Conservation (phyloP, 1,140 invertebrate genomes). For the Drosophila ercepeae region DNA sequence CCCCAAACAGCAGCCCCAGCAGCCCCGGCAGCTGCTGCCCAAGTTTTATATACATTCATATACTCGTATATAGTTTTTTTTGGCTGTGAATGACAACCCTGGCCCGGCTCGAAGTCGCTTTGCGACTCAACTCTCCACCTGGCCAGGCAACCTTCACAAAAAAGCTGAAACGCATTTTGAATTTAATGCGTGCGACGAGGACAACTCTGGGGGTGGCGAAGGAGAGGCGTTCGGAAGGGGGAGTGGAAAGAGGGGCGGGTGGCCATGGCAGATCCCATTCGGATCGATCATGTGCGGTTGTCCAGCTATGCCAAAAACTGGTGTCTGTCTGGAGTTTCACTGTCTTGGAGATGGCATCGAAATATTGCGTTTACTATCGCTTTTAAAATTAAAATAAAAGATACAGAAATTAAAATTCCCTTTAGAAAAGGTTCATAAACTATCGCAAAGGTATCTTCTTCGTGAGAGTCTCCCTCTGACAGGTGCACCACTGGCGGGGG, state of each 20-base stretch:
- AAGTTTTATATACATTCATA: slow-evolving; percentile 8
- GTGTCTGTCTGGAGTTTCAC: slow-evolving; percentile 55
- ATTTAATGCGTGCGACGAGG: slow-evolving; percentile 67
- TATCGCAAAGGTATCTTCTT: neutral
- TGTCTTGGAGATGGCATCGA: neutral
- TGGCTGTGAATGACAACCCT: slow-evolving; percentile 71
- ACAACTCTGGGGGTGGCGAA: slow-evolving; percentile 15
- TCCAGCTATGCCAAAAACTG: slow-evolving; percentile 65
- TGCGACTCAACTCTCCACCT: slow-evolving; percentile 52
- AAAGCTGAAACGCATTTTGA: slow-evolving; percentile 73
- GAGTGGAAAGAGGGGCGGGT: neutral
- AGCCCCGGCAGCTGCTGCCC: slow-evolving; percentile 24
- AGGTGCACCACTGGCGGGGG: slow-evolving; percentile 31
- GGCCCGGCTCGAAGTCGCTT: slow-evolving; percentile 47
- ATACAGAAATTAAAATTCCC: too few relatives aligned
- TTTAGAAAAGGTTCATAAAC: too few relatives aligned
- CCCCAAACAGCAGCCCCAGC: slow-evolving; percentile 8
- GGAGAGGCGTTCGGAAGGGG: neutral
- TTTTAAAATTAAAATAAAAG: neutral
- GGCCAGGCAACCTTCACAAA: slow-evolving; percentile 69
- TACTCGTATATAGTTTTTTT: slow-evolving; percentile 31
- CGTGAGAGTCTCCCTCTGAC: neutral
- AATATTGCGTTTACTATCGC: neutral
- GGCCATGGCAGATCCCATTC: slow-evolving; percentile 21
- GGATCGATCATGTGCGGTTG: slow-evolving; percentile 62